These are phyloP conservation scores for Hydrocynus forskahlii DNA, from an alignment of 2,797 vertebrate genomes.

Conservation along the genomic window DNA sequence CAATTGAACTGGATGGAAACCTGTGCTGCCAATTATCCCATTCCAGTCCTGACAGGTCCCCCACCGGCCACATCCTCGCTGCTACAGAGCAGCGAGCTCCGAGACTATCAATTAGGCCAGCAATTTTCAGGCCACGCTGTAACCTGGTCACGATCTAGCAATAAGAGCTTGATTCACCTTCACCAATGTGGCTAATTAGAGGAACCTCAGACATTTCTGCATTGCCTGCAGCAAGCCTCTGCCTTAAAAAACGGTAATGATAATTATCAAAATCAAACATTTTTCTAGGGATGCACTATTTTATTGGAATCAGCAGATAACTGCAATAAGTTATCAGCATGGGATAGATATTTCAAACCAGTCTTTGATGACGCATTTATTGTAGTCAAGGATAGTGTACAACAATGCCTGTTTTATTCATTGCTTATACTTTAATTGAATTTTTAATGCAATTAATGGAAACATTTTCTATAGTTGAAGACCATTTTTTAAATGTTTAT, in stretches of 20 bases:
- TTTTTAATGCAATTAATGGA: too few species aligned
- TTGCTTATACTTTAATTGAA: too few species aligned
- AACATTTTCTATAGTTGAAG: too few species aligned
- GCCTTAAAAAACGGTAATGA: neutral
- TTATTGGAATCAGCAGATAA: neutral
- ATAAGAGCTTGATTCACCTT: neutral
- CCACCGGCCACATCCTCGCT: slow-evolving; percentile 26
- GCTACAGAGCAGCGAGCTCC: slow-evolving; percentile 45
- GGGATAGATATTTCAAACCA: too few species aligned
- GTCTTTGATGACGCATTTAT: too few species aligned
- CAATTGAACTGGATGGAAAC: slow-evolving; percentile 55
- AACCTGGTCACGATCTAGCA: slow-evolving; percentile 64
- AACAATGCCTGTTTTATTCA: too few species aligned
- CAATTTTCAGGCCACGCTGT: slow-evolving; percentile 74
- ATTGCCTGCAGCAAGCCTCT: too few species aligned
- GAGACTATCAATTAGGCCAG: slow-evolving; percentile 82
- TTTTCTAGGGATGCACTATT: neutral
- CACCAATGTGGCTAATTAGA: neutral
- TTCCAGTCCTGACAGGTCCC: slow-evolving; percentile 70
- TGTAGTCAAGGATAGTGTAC: too few species aligned
- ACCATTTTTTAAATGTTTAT: too few species aligned
- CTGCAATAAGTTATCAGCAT: neutral
- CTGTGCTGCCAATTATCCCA: slow-evolving; percentile 75
- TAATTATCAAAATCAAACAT: neutral
- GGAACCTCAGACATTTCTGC: neutral